Conservation (phyloP, 2,797 vertebrate species). For the Myotis planiceps region DNA sequence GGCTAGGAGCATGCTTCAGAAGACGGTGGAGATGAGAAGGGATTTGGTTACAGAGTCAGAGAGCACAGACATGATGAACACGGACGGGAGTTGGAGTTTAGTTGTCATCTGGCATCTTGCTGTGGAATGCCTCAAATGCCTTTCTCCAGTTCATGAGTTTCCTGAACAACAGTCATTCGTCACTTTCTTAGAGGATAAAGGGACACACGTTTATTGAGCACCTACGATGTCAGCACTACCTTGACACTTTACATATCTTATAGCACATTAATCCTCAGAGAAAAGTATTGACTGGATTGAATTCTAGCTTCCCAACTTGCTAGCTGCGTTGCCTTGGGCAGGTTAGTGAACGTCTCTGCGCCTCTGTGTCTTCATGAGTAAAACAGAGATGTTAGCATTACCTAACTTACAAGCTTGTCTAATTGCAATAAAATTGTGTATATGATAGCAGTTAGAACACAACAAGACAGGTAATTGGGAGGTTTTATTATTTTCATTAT, state of each 20-base stretch:
- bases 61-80: not conserved
- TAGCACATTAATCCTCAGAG: not conserved
- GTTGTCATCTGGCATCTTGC: not conserved
- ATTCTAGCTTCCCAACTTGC: not conserved
- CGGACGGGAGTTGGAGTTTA: not conserved
- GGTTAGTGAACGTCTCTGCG: not conserved
- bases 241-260: not conserved
- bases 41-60: not conserved
- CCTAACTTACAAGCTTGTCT: not conserved
- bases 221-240: not conserved
- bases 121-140: not conserved
- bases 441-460: not conserved
- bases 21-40: not conserved
- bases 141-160: not conserved
- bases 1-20: not conserved
- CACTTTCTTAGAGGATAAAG: not conserved
- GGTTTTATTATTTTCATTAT: not conserved
- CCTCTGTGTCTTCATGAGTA: not conserved
- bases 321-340: not conserved
- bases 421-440: slow-evolving; percentile 15
- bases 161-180: not conserved
- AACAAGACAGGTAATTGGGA: not conserved
- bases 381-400: not conserved
- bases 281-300: not conserved
- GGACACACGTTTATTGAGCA: not conserved